Percentiles rank a stretch among this genome's conserved stretches.
These are phyloP conservation scores for Micrasema longulum DNA, from an alignment of 1,140 invertebrate species.

Conservation along the genomic window DNA sequence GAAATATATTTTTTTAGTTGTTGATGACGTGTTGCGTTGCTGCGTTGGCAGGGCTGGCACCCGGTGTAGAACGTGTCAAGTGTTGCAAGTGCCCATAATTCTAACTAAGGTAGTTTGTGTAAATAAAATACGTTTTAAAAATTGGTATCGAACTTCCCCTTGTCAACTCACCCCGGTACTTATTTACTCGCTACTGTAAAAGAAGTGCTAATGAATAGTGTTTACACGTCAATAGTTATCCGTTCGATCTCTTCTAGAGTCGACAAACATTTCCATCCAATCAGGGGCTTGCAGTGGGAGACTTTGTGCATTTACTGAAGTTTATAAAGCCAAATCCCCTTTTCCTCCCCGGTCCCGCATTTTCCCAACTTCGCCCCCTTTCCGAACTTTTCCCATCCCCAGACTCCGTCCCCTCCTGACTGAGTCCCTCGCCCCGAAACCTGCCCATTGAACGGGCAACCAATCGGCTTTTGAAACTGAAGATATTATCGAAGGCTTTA, in stretches of 20 bases:
- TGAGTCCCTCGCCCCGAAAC: constrained; percentile 5
- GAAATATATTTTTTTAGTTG: too few relatives aligned
- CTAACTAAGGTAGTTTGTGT: too few relatives aligned
- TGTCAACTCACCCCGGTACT: too few relatives aligned
- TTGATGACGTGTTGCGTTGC: too few relatives aligned
- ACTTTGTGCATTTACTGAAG: constrained; percentile 25
- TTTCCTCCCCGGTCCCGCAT: constrained; percentile 19
- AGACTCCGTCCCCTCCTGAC: background rate
- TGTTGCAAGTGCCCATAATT: too few relatives aligned
- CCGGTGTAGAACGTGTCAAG: too few relatives aligned
- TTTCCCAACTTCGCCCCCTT: background rate
- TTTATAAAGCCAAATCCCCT: constrained; percentile 28
- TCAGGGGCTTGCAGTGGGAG: constrained; percentile 15
- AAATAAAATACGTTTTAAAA: too few relatives aligned
- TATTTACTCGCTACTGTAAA: too few relatives aligned
- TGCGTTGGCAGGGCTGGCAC: too few relatives aligned
- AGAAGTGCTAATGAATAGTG: constrained; percentile 24
- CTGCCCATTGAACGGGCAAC: constrained; percentile 13
- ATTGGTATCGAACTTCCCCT: too few relatives aligned
- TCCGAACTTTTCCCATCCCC: background rate
- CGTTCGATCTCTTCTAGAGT: constrained; percentile 8
- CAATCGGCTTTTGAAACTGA: constrained; percentile 49
- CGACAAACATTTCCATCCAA: constrained; percentile 28
- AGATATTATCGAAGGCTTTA: constrained; percentile 52
- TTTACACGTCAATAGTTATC: constrained; percentile 15